Percentiles rank a stretch among this genome's conserved stretches.
Conservation (phyloP, 2,888 invertebrate genomes). For the Perizoma affinitatum region DNA sequence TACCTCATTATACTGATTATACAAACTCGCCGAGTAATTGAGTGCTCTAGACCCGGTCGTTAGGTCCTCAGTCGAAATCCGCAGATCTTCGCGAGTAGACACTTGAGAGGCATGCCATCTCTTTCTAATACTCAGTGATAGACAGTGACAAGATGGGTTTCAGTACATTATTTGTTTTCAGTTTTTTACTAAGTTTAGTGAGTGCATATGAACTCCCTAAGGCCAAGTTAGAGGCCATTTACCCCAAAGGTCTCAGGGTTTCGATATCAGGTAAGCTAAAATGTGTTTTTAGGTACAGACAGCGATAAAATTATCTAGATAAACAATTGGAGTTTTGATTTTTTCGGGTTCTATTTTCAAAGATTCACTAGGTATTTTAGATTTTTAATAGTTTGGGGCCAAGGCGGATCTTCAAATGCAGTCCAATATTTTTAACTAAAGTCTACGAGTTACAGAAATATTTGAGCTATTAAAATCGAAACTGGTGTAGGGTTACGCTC, state of each 20-base stretch:
- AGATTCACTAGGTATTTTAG: too few relatives aligned
- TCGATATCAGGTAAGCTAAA: slow-evolving; percentile 83
- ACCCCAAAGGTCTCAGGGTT: slow-evolving; percentile 84
- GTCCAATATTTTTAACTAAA: too few relatives aligned
- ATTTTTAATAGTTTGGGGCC: too few relatives aligned
- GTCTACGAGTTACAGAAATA: too few relatives aligned
- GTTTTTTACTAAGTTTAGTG: slow-evolving; percentile 32
- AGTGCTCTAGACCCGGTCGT: background rate
- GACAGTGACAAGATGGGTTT: slow-evolving; percentile 23
- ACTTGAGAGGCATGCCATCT: slow-evolving; percentile 16
- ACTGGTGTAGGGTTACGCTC: too few relatives aligned
- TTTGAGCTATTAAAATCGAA: too few relatives aligned
- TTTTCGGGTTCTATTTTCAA: too few relatives aligned
- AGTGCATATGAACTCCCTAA: slow-evolving; percentile 69
- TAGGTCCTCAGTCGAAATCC: slow-evolving; percentile 2
- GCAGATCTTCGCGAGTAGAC: slow-evolving; percentile 13
- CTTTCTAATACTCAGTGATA: slow-evolving; percentile 17
- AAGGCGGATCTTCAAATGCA: too few relatives aligned
- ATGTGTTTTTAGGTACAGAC: background rate
- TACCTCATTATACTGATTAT: too few relatives aligned
- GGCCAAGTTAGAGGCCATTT: slow-evolving; percentile 83
- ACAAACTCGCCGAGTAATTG: background rate
- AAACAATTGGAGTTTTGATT: too few relatives aligned
- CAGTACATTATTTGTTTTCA: slow-evolving; percentile 8
- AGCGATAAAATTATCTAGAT: too few relatives aligned